These are phyloP conservation scores for Dolomedes plantarius DNA, from an alignment of 2,888 invertebrate genomes.

Conservation along the genomic window DNA sequence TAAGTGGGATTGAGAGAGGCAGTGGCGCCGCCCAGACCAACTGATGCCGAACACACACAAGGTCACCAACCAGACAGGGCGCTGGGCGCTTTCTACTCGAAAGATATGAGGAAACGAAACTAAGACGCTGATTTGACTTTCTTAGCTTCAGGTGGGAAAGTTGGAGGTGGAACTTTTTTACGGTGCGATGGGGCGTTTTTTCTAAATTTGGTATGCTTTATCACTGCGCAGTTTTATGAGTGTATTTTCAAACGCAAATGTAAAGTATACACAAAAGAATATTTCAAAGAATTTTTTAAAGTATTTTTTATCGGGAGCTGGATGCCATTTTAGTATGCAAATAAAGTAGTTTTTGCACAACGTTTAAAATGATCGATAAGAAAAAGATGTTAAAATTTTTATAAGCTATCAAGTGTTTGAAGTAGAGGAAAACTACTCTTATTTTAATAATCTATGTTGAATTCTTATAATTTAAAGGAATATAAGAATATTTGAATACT, in stretches of 20 bases:
- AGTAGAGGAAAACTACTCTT: too few relatives aligned
- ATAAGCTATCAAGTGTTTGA: too few relatives aligned
- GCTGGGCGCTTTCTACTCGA: constrained; percentile 17
- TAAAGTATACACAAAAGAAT: not conserved
- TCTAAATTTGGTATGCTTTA: not conserved
- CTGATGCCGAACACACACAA: constrained; percentile 53
- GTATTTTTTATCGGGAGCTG: not conserved
- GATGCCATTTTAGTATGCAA: not conserved
- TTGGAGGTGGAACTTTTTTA: constrained; percentile 16
- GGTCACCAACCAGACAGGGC: constrained; percentile 68
- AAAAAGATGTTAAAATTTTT: too few relatives aligned
- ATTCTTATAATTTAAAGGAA: too few relatives aligned
- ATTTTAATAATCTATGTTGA: too few relatives aligned
- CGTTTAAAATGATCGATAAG: too few relatives aligned
- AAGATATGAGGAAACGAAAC: not conserved
- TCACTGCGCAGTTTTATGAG: constrained; percentile 6
- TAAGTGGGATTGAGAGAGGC: constrained; percentile 62
- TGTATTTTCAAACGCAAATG: not conserved
- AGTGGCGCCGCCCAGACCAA: constrained; percentile 63
- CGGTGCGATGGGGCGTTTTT: not conserved
- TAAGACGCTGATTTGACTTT: not conserved
- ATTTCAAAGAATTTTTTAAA: not conserved
- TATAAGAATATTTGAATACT: too few relatives aligned
- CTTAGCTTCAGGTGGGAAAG: constrained; percentile 51
- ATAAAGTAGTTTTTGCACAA: not conserved